Conservation (phyloP, 2,888 invertebrate genomes). For the Agelastica alni region DNA sequence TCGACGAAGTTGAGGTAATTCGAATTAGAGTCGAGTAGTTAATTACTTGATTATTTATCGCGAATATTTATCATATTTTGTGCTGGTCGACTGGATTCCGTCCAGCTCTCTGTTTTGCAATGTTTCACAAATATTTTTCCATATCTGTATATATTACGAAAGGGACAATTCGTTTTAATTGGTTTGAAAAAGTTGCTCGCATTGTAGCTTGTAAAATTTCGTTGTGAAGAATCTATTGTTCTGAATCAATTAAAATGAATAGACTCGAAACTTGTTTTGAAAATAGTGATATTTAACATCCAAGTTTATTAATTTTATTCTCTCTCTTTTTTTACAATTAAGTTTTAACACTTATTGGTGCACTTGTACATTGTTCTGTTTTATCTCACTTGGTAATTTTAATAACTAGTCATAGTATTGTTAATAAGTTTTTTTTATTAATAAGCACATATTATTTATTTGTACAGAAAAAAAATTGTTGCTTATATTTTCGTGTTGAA, state of each 20-base stretch:
- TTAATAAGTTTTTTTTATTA: constrained; percentile 44
- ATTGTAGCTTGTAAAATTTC: no score
- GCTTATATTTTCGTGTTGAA: constrained; percentile 39
- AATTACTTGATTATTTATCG: no score
- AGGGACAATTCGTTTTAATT: not conserved
- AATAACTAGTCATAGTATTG: constrained; percentile 52
- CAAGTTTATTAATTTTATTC: not conserved
- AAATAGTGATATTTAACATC: constrained; percentile 14
- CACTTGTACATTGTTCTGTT: constrained; percentile 33
- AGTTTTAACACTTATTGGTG: constrained; percentile 19
- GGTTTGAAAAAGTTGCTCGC: no score
- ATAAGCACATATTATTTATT: constrained; percentile 45
- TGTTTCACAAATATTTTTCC: no score
- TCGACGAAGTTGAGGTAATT: no score
- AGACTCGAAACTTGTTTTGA: not conserved
- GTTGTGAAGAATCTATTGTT: no score
- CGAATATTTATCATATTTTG: no score
- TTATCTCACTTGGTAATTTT: constrained; percentile 39
- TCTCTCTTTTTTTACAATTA: constrained; percentile 12
- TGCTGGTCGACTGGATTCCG: no score
- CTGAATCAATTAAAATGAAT: not conserved
- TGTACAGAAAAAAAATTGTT: constrained; percentile 45
- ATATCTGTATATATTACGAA: not conserved
- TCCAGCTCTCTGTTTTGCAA: no score
- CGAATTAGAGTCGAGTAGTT: no score